Percentiles rank a stretch among this genome's conserved stretches.
Conservation (phyloP, 2,113 vertebrate genomes). For the Perca schrenkii region DNA sequence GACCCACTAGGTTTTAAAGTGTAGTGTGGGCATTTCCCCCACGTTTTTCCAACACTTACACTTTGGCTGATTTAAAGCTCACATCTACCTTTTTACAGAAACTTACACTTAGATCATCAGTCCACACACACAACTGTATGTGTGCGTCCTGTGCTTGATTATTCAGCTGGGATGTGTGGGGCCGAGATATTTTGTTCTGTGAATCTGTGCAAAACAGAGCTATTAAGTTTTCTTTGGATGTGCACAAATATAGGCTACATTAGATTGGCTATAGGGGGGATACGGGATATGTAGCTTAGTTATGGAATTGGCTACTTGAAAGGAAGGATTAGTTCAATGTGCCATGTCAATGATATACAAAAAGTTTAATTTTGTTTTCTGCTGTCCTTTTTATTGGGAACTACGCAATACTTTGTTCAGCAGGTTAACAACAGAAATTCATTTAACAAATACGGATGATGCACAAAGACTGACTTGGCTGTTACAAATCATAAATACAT, state of each 20-base stretch:
- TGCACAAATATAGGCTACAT: neutral
- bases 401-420: neutral
- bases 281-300: neutral
- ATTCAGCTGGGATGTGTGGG: neutral
- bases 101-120: neutral
- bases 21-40: constrained; percentile 20
- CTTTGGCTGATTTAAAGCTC: neutral
- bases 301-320: neutral
- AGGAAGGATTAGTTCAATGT: neutral
- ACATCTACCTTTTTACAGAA: constrained; percentile 7
- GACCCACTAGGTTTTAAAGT: constrained; percentile 15
- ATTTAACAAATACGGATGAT: neutral
- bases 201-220: neutral
- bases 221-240: neutral
- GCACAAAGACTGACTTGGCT: neutral
- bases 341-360: neutral
- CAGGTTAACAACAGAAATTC: neutral
- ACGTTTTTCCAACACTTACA: constrained; percentile 3
- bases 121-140: neutral
- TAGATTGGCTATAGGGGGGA: neutral
- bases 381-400: neutral
- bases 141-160: neutral
- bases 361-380: neutral
- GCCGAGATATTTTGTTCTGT: neutral
- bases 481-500: neutral